These are phyloP conservation scores for Margarornis squamiger DNA, from an alignment of 2,797 vertebrate genomes.

Conservation along the genomic window DNA sequence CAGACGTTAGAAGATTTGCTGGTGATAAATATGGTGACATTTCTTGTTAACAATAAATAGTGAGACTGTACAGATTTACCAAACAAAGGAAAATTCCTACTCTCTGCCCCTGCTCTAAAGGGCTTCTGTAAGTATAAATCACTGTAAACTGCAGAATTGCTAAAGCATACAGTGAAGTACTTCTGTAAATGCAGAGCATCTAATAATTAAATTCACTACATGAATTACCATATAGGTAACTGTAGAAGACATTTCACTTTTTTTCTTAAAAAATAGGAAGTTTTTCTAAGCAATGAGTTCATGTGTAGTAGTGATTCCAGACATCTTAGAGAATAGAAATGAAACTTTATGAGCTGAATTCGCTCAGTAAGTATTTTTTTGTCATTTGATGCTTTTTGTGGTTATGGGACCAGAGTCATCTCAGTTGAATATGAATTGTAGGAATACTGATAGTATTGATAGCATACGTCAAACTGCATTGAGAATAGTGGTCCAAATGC, in stretches of 20 bases:
- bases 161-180: not conserved
- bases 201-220: not conserved
- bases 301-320: not conserved
- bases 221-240: not conserved
- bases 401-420: not conserved
- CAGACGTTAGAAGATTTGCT: not conserved
- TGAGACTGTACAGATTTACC: not conserved
- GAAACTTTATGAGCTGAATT: not conserved
- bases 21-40: constrained; percentile 16
- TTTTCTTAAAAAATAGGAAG: not conserved
- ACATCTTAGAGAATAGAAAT: not conserved
- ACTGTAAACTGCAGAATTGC: not conserved
- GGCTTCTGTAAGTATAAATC: not conserved
- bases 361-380: constrained; percentile 7
- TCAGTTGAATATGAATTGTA: not conserved
- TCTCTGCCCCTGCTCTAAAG: not conserved
- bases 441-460: not conserved
- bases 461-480: not conserved
- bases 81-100: constrained; percentile 18
- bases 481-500: not conserved
- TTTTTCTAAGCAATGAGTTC: not conserved
- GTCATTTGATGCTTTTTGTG: not conserved
- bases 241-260: not conserved
- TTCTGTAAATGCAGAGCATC: not conserved
- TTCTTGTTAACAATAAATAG: constrained; percentile 12